Evolutionary conservation across 2,888 invertebrate species (phyloP).

Genomic region (Scrobipalpa atriplicella): DNA sequence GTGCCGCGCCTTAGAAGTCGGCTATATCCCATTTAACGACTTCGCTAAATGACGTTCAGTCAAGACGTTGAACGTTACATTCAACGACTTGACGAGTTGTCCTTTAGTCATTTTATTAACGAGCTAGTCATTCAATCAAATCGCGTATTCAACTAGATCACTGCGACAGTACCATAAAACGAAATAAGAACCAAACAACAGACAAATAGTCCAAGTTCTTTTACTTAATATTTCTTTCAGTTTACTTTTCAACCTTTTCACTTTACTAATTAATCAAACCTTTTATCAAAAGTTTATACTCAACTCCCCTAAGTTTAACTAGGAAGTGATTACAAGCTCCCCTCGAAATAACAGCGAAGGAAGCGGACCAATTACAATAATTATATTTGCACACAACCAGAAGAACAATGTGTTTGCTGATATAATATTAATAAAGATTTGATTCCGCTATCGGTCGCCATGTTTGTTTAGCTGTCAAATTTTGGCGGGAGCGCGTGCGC

Average conservation of each 20-base stretch:
- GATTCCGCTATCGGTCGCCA: slow-evolving; percentile 71
- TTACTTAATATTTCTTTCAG: background rate
- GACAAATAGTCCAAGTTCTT: background rate
- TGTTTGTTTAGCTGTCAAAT: slow-evolving; percentile 78
- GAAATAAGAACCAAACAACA: too few species aligned
- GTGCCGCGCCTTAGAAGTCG: too few species aligned
- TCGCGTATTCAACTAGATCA: too few species aligned
- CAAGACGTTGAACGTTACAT: too few species aligned
- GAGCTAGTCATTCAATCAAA: too few species aligned
- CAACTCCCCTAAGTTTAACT: slow-evolving; percentile 57
- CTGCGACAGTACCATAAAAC: too few species aligned
- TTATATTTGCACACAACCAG: slow-evolving; percentile 70
- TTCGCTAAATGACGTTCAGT: too few species aligned
- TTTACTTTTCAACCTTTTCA: slow-evolving; percentile 8
- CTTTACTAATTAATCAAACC: slow-evolving; percentile 34
- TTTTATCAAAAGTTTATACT: slow-evolving; percentile 45
- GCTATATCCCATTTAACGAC: too few species aligned
- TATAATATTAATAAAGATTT: slow-evolving; percentile 76
- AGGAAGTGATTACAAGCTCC: slow-evolving; percentile 47
- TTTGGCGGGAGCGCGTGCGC: slow-evolving; percentile 57
- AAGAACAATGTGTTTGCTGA: slow-evolving; percentile 71
- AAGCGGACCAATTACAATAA: slow-evolving; percentile 71
- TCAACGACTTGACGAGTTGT: too few species aligned
- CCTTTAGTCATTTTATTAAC: too few species aligned
- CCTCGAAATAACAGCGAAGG: slow-evolving; percentile 58